phyloP scores from a whole-genome alignment of 2,888 invertebrate species.

The Tupiocoris notatus region DNA sequence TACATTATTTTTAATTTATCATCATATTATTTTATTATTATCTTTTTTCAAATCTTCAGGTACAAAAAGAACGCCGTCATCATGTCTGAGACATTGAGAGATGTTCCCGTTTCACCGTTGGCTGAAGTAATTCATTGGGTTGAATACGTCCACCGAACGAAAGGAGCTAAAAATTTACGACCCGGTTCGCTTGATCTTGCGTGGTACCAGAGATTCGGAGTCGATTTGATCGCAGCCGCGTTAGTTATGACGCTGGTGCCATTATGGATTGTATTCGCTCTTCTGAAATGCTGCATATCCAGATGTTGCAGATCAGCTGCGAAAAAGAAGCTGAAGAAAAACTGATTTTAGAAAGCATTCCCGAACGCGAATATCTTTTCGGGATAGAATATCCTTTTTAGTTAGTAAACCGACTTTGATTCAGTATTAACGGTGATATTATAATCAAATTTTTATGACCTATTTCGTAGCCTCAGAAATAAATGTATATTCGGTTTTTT shows the following conservation, averaged over 20 bases:
- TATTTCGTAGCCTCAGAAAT: not conserved
- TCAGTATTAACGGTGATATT: too few relatives aligned
- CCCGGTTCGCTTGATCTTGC: slow-evolving; percentile 9
- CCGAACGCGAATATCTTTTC: too few relatives aligned
- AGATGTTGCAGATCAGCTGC: not conserved
- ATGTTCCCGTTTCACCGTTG: slow-evolving; percentile 8
- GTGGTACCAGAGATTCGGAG: slow-evolving; percentile 32
- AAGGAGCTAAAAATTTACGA: slow-evolving; percentile 24
- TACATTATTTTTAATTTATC: too few relatives aligned
- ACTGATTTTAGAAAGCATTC: not conserved
- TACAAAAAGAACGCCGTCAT: slow-evolving; percentile 16
- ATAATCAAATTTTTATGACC: too few relatives aligned
- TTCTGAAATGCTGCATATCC: not conserved
- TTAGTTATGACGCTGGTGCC: not conserved
- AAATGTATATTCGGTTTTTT: not conserved
- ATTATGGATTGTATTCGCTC: not conserved
- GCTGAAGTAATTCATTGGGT: slow-evolving; percentile 15
- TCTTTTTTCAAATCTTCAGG: slow-evolving; percentile 4
- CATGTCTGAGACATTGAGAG: slow-evolving; percentile 1
- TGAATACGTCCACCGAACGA: slow-evolving; percentile 21
- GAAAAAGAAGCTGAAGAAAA: not conserved
- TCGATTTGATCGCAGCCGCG: slow-evolving; percentile 7
- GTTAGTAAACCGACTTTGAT: too few relatives aligned
- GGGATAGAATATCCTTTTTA: too few relatives aligned
- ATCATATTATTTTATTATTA: not conserved